phyloP scores from a whole-genome alignment of 2,113 vertebrate genomes.

The Carlito syrichta region DNA sequence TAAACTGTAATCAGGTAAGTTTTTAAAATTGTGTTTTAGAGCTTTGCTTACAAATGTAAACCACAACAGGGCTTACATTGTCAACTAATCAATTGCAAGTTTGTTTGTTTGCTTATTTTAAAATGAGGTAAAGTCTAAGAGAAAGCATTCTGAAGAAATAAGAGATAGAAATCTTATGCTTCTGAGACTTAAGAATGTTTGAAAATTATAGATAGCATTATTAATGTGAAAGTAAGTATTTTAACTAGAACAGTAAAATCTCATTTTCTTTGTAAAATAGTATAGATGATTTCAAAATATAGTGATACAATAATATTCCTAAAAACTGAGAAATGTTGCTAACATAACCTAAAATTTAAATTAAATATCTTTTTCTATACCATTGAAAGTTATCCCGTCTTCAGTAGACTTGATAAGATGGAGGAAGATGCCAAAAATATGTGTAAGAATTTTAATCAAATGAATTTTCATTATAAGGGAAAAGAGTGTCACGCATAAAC shows the following conservation, averaged over 20 bases:
- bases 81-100: neutral
- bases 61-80: neutral
- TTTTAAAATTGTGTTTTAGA: neutral
- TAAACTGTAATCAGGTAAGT: neutral
- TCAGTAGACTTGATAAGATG: neutral
- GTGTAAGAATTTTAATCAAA: neutral
- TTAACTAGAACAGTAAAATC: neutral
- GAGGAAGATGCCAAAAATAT: neutral
- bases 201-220: neutral
- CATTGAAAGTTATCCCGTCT: neutral
- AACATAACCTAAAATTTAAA: neutral
- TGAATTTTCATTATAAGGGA: neutral
- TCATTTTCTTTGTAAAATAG: neutral
- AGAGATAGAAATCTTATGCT: neutral
- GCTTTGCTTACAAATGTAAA: neutral
- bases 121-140: neutral
- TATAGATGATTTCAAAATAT: neutral
- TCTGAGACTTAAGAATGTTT: neutral
- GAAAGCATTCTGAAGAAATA: neutral
- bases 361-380: neutral
- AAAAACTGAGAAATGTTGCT: neutral
- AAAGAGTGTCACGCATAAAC: neutral
- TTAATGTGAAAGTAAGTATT: neutral
- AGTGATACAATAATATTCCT: neutral
- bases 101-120: neutral